phyloP scores from a whole-genome alignment of 2,797 vertebrate genomes.

The Onychomys torridus region DNA sequence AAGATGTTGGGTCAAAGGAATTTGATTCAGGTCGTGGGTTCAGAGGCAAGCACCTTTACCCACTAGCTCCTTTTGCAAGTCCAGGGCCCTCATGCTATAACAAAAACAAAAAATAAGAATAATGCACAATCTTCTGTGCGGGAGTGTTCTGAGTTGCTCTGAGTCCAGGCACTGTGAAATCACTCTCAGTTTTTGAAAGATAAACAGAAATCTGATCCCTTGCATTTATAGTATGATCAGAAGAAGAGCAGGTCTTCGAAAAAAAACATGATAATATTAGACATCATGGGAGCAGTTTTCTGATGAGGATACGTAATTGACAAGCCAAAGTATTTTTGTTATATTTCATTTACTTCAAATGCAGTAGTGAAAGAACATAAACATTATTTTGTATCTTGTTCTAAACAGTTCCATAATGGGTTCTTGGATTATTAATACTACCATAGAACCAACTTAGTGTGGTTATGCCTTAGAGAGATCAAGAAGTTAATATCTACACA shows the following conservation, averaged over 20 bases:
- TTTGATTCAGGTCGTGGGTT: neutral
- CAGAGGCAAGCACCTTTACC: neutral
- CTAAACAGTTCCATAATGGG: neutral
- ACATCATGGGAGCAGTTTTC: neutral
- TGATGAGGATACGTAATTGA: neutral
- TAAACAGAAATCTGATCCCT: neutral
- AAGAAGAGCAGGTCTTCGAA: neutral
- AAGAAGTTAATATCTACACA: constrained; percentile 10
- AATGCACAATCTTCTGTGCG: neutral
- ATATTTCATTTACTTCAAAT: constrained; percentile 23
- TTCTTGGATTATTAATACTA: constrained; percentile 1
- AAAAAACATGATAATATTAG: neutral
- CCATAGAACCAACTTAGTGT: constrained; percentile 3
- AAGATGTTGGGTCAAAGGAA: too few relatives aligned
- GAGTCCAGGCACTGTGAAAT: neutral
- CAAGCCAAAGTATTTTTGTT: neutral
- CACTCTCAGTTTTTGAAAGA: constrained; percentile 31
- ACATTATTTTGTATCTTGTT: constrained; percentile 15
- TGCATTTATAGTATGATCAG: neutral
- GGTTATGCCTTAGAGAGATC: neutral
- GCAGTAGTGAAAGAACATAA: neutral
- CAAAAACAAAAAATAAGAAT: neutral
- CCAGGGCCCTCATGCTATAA: neutral
- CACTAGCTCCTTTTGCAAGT: neutral
- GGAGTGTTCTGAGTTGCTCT: neutral